These are phyloP conservation scores for Cichladusa arquata DNA, from an alignment of 2,113 vertebrate genomes.

Conservation along the genomic window DNA sequence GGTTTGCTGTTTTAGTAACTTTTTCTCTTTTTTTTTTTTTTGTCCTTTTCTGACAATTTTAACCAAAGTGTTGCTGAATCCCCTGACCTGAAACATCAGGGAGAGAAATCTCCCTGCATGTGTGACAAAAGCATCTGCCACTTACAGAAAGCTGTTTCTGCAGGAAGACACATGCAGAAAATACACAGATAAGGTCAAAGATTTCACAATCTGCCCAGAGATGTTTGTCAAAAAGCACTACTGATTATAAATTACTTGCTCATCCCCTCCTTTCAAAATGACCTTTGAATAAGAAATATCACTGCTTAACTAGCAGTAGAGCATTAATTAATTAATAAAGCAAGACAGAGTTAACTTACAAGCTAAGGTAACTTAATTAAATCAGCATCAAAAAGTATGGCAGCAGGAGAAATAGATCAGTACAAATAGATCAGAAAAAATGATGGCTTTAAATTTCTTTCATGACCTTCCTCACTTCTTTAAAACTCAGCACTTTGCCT, in stretches of 20 bases:
- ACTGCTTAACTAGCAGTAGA: neutral
- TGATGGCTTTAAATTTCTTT: neutral
- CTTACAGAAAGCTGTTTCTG: neutral
- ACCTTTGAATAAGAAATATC: neutral
- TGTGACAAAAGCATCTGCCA: neutral
- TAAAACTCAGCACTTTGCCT: neutral
- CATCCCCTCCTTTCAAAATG: neutral
- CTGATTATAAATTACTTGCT: neutral
- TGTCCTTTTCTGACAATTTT: neutral
- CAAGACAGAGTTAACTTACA: neutral
- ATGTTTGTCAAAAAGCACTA: neutral
- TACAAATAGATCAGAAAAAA: neutral
- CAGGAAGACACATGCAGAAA: neutral
- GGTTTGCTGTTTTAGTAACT: neutral
- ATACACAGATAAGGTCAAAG: neutral
- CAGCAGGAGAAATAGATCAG: neutral
- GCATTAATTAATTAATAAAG: neutral
- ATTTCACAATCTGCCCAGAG: neutral
- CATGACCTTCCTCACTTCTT: neutral
- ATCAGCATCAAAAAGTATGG: neutral
- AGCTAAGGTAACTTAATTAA: neutral
- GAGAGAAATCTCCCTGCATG: rapidly evolving
- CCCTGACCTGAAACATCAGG: neutral
- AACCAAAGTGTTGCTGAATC: neutral
- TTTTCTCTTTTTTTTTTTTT: neutral